Conservation (phyloP, 2,113 vertebrate genomes). For the Poeciliopsis prolifica region DNA sequence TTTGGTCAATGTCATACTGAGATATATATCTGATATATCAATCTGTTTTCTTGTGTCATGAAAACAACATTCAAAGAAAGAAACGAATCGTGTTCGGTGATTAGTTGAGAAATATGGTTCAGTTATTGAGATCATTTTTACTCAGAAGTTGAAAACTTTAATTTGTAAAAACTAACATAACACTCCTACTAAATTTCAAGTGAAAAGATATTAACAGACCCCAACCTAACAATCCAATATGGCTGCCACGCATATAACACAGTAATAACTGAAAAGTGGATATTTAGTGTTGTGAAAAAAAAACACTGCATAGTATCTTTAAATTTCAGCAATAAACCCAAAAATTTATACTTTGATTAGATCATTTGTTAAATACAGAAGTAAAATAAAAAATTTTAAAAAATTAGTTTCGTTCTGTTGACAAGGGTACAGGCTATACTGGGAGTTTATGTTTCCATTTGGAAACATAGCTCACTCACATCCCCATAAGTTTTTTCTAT, state of each 20-base stretch:
- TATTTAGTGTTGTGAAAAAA: too few species aligned
- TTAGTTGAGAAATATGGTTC: too few species aligned
- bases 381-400: neutral
- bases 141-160: neutral
- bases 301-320: too few species aligned
- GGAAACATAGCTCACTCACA: neutral
- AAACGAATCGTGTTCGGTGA: too few species aligned
- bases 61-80: neutral
- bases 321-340: neutral
- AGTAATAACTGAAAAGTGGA: neutral
- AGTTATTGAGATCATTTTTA: neutral
- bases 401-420: neutral
- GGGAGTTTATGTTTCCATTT: too few species aligned
- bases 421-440: neutral
- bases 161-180: neutral
- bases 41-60: neutral
- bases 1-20: too few species aligned
- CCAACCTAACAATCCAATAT: neutral
- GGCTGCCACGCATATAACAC: neutral
- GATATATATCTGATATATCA: neutral
- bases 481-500: conserved; percentile 42
- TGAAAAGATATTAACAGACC: too few species aligned
- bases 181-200: too few species aligned
- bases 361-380: neutral
- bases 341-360: neutral